These are phyloP conservation scores for Hydropotes inermis DNA, from an alignment of 2,113 vertebrate genomes.

Conservation along the genomic window DNA sequence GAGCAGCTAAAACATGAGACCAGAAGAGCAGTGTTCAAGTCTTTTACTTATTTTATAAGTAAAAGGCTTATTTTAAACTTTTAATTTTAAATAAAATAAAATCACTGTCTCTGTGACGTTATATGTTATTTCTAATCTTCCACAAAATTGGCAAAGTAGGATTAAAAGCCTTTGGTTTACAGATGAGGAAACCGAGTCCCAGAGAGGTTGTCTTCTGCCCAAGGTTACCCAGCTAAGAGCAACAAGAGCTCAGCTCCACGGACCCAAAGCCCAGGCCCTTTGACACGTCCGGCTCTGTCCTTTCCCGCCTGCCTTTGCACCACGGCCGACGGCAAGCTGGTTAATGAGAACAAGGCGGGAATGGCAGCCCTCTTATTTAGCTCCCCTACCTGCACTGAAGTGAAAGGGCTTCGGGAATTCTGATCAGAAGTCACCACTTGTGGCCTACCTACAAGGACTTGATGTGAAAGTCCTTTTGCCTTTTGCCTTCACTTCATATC, in stretches of 20 bases:
- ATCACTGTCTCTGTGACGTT: background rate
- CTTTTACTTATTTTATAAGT: background rate
- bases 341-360: background rate
- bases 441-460: background rate
- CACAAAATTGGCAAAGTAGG: background rate
- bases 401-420: background rate
- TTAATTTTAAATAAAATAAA: background rate
- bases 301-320: background rate
- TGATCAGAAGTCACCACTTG: background rate
- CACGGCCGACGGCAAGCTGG: background rate
- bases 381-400: background rate
- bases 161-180: background rate
- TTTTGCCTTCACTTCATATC: background rate
- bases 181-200: background rate
- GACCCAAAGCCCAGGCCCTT: background rate
- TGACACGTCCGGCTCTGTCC: background rate
- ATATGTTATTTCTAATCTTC: background rate
- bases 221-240: background rate
- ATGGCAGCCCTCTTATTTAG: background rate
- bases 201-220: background rate
- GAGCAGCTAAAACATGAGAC: background rate
- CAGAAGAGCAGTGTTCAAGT: background rate
- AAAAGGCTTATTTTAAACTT: background rate
- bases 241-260: rapidly evolving
- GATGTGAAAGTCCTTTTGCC: background rate